These are phyloP conservation scores for Megamerina dolium DNA, from an alignment of 2,888 invertebrate genomes.

Conservation along the genomic window DNA sequence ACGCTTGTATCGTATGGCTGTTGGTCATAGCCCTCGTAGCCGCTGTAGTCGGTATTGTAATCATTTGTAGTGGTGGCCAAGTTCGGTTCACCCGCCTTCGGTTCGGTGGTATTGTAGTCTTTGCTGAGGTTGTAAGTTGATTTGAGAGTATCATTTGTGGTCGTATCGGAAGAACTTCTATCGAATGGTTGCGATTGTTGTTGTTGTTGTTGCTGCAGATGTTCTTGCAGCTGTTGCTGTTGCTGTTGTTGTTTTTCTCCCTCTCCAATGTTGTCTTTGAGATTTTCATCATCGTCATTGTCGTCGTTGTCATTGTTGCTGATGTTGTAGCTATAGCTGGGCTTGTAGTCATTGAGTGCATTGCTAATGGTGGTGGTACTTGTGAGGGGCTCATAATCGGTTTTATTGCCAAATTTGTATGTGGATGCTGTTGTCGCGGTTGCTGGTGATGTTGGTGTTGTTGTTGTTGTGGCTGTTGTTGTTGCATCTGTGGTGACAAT, in stretches of 20 bases:
- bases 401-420: conserved; percentile 18
- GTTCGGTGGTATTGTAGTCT: conserved; percentile 23
- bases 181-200: conserved; percentile 21
- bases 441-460: conserved; percentile 21
- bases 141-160: conserved; percentile 13
- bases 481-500: conserved; percentile 8
- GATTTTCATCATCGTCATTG: conserved; percentile 47
- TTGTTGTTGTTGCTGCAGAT: conserved; percentile 10
- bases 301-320: conserved; percentile 31
- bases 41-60: conserved; percentile 41
- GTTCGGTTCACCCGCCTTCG: conserved; percentile 14
- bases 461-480: conserved; percentile 17
- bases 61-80: conserved; percentile 20
- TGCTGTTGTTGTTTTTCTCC: conserved; percentile 42
- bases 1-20: conserved; percentile 41
- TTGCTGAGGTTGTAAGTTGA: conserved; percentile 12
- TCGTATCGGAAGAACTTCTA: conserved; percentile 23
- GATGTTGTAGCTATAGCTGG: conserved; percentile 29
- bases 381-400: conserved; percentile 21
- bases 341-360: conserved; percentile 22
- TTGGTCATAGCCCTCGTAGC: conserved; percentile 39
- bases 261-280: conserved; percentile 46
- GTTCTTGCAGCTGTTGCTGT: conserved; percentile 25
- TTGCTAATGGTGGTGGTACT: conserved; percentile 9
- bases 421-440: conserved; percentile 20